A percentile compares a stretch with the other conserved stretches of the same genome.
Conservation (phyloP, 1,140 invertebrate species). For the Procambarus clarkii region DNA sequence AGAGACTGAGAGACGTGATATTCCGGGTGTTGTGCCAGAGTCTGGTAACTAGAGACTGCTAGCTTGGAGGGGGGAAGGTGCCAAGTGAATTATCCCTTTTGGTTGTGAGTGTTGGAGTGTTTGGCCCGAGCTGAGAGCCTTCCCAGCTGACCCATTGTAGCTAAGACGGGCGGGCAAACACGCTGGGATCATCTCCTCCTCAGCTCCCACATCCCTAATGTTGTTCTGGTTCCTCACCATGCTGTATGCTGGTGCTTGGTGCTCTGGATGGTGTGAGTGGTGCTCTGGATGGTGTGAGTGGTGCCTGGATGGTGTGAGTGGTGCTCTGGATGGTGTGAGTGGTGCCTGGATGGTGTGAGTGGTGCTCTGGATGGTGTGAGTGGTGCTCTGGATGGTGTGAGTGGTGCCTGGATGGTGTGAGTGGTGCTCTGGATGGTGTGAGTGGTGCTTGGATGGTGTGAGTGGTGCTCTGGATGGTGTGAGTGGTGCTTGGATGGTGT, state of each 20-base stretch:
- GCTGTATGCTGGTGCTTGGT: neutral
- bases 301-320: too few species aligned
- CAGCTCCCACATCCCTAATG: neutral
- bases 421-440: too few species aligned
- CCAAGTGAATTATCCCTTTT: conserved; percentile 37
- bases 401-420: too few species aligned
- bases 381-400: too few species aligned
- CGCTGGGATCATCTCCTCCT: conserved; percentile 13
- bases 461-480: too few species aligned
- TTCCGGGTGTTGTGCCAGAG: too few species aligned
- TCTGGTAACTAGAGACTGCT: neutral
- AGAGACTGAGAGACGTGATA: neutral
- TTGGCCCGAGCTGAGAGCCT: conserved; percentile 30
- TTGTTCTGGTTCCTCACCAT: neutral
- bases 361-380: too few species aligned
- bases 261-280: neutral
- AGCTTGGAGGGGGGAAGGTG: conserved; percentile 11
- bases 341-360: too few species aligned
- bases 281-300: neutral
- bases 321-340: too few species aligned
- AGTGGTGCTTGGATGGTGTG: too few species aligned
- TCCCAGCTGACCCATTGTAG: conserved; percentile 44
- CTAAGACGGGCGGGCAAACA: conserved; percentile 35
- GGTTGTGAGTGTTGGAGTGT: conserved; percentile 22
- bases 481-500: too few species aligned